Evolutionary conservation across 2,888 invertebrate species (phyloP).

Genomic region (Leptopterna dolabrata): DNA sequence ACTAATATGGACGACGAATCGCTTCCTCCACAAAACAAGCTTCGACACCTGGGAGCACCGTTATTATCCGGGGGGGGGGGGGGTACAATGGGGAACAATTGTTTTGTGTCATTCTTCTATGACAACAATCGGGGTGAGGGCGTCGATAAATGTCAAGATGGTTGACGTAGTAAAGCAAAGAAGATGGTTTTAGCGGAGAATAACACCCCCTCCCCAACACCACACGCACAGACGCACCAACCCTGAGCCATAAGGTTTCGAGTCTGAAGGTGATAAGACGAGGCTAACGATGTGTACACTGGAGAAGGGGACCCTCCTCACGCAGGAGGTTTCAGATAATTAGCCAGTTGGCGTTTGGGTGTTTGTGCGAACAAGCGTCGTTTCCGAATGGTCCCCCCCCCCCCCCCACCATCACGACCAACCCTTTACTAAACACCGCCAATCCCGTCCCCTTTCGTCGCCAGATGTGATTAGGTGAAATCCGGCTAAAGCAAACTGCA

Average conservation of each 20-base stretch:
- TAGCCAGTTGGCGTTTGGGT: conserved; percentile 15
- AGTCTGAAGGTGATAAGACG: conserved; percentile 4
- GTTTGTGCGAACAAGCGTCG: conserved; percentile 32
- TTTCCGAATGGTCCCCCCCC: not conserved
- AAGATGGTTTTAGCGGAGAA: not conserved
- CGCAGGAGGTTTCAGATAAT: conserved; percentile 9
- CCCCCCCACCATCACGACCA: not conserved
- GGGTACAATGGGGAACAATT: not conserved
- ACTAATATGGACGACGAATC: too few relatives aligned
- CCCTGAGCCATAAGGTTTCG: not conserved
- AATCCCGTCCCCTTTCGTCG: not conserved
- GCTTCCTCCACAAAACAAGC: too few relatives aligned
- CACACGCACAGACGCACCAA: too few relatives aligned
- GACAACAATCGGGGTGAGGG: not conserved
- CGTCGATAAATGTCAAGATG: conserved; percentile 29
- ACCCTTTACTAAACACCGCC: too few relatives aligned
- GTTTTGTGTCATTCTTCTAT: not conserved
- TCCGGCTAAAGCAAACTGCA: conserved; percentile 39
- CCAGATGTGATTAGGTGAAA: conserved; percentile 44
- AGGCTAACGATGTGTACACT: conserved; percentile 32
- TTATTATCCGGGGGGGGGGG: not conserved
- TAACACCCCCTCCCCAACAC: too few relatives aligned
- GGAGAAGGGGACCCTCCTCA: conserved; percentile 20
- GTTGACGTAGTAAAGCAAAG: conserved; percentile 5
- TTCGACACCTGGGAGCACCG: too few relatives aligned